Conservation (phyloP, 2,113 vertebrate species). For the Microcebus lehilahytsara region DNA sequence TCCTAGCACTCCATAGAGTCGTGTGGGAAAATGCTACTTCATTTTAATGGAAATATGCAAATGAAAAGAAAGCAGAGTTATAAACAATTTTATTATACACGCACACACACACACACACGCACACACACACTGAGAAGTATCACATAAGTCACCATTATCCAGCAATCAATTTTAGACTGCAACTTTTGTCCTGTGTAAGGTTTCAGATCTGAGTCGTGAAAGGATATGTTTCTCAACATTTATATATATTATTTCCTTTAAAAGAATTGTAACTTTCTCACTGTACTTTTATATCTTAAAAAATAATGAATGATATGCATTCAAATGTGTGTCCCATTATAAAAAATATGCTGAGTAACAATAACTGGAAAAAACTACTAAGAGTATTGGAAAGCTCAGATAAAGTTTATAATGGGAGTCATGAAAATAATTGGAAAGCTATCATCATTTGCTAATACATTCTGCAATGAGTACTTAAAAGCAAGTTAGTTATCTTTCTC, state of each 20-base stretch:
- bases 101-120: background rate
- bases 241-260: background rate
- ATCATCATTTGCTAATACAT: background rate
- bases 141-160: background rate
- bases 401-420: background rate
- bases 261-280: background rate
- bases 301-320: background rate
- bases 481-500: background rate
- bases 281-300: background rate
- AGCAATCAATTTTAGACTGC: background rate
- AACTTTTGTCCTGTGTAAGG: background rate
- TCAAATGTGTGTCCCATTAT: background rate
- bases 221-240: background rate
- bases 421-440: background rate
- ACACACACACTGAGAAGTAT: background rate
- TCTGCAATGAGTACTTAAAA: conserved; percentile 40
- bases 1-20: background rate
- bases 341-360: background rate
- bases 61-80: conserved; percentile 1
- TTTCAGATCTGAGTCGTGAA: background rate
- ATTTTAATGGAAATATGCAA: conserved; percentile 49
- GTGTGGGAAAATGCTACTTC: conserved; percentile 29
- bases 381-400: background rate
- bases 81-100: background rate
- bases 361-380: background rate